Base-by-base conservation (phyloP, 2,797 vertebrate species). In the Gorsachius magnificus region DNA sequence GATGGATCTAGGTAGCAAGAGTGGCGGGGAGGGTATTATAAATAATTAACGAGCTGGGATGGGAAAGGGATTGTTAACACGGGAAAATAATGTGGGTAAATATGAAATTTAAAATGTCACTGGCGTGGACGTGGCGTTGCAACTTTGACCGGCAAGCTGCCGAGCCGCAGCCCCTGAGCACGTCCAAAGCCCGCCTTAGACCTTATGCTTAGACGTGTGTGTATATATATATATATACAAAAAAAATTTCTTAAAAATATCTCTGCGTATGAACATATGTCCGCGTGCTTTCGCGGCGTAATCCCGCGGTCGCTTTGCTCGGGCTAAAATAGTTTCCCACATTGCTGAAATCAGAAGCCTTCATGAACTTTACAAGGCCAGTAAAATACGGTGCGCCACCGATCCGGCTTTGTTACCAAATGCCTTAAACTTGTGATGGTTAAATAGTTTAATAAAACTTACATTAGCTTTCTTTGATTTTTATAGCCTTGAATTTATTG, bases 401-500 rank as follows among this genome's bases (percentile, higher is more conserved):
- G 97, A 95, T 96, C 95, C 95, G 96, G 97, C 97, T 98, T 98
- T 98, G 98, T 98, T 98, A 97, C 98, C 97, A 97, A 97, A 96
- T 96, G 96, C 98, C 97, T 97, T 78, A 70, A 97, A 98, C 98
- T 98, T 98, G 98, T 96, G 97, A 96, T 96, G 96, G 79, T 97
- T 98, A 98, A 98, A 99, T 98, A 98, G 98, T 98, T 98, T 98
- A 97, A 98, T 98, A 98, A 98, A 98, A 98, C 97, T 95, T 98
- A 97, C 97, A 98, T 98, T 97, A 98, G 98, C 97, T 97, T 97
- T 97, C 97, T 98, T 97, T 97, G 94, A 96, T 98, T 98, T 97
- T 98, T 99, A 99, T 98, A 98, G 98, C 96, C 97, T 96, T 98
- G 98, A 98, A 95, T 99, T 98, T 98, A 98, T 98, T 97, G 98